A percentile compares a stretch with the other conserved stretches of the same genome.
Conservation (phyloP, 1,140 invertebrate species). For the Drosophila nebulosa region DNA sequence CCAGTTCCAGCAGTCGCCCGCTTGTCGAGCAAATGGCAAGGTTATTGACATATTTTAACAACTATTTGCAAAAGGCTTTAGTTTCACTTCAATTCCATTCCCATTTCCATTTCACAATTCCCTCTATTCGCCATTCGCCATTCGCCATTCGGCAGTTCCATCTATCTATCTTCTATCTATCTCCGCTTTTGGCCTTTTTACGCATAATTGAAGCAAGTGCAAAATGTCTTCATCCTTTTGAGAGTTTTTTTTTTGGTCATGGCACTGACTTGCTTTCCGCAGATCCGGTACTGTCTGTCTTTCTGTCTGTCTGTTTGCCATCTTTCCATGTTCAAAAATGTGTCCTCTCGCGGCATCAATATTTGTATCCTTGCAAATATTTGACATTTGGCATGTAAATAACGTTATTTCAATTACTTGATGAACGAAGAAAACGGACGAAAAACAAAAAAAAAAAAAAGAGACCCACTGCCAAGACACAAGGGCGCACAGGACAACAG, state of each 20-base stretch:
- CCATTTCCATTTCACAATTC: slow-evolving; percentile 2
- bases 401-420: slow-evolving; percentile 73
- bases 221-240: slow-evolving; percentile 67
- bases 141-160: neutral
- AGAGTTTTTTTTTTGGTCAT: neutral
- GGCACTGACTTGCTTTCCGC: slow-evolving; percentile 1
- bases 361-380: slow-evolving; percentile 71
- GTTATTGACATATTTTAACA: slow-evolving; percentile 79
- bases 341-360: slow-evolving; percentile 72
- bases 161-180: neutral
- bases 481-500: neutral
- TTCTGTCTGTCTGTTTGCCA: slow-evolving; percentile 41
- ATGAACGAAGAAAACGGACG: slow-evolving; percentile 41
- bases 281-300: neutral
- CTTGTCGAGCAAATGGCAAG: slow-evolving; percentile 46
- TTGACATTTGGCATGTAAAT: slow-evolving; percentile 73
- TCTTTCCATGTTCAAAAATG: slow-evolving; percentile 54
- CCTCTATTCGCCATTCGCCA: neutral
- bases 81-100: slow-evolving; percentile 71
- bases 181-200: slow-evolving; percentile 10
- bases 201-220: slow-evolving; percentile 74
- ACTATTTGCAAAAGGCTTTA: slow-evolving; percentile 78
- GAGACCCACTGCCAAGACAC: slow-evolving; percentile 8
- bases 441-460: slow-evolving; percentile 19
- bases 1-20: neutral